These are phyloP conservation scores for Petrolisthes manimaculis DNA, from an alignment of 2,888 invertebrate genomes.

Conservation along the genomic window DNA sequence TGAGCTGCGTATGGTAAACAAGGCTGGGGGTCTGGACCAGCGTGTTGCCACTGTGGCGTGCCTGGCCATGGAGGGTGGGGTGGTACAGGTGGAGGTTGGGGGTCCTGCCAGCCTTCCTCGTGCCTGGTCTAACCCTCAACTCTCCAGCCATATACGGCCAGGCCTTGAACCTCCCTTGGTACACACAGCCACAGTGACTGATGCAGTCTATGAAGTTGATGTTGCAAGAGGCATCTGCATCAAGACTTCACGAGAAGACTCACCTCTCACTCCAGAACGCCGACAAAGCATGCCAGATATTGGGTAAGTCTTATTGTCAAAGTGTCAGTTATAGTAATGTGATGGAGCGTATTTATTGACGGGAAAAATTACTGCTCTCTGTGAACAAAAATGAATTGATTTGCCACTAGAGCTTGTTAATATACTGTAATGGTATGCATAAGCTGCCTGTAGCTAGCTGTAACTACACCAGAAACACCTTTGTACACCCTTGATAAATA, in stretches of 20 bases:
- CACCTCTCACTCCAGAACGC: constrained; percentile 64
- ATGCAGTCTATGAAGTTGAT: constrained; percentile 83
- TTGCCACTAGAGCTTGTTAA: too few relatives aligned
- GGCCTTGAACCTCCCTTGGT: constrained; percentile 83
- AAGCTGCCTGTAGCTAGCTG: too few relatives aligned
- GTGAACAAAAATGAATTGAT: too few relatives aligned
- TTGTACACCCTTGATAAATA: too few relatives aligned
- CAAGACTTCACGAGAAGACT: constrained; percentile 67
- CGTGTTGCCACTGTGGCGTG: constrained; percentile 44
- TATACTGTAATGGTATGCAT: too few relatives aligned
- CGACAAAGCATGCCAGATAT: constrained; percentile 66
- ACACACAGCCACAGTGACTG: constrained; percentile 89
- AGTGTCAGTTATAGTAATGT: too few relatives aligned
- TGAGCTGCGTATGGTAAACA: constrained; percentile 45
- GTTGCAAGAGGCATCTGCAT: constrained; percentile 84
- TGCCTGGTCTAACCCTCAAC: constrained; percentile 82
- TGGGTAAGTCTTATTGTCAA: constrained; percentile 50
- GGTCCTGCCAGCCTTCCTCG: constrained; percentile 81
- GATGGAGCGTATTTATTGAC: too few relatives aligned
- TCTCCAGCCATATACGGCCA: constrained; percentile 72
- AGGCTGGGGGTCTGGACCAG: constrained; percentile 42
- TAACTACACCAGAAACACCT: too few relatives aligned
- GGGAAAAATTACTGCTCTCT: too few relatives aligned
- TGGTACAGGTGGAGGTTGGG: constrained; percentile 49
- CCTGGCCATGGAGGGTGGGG: constrained; percentile 49